Percentiles rank a stretch among this genome's conserved stretches.
phyloP scores from a whole-genome alignment of 2,888 invertebrate species.

The Danaus chrysippus region DNA sequence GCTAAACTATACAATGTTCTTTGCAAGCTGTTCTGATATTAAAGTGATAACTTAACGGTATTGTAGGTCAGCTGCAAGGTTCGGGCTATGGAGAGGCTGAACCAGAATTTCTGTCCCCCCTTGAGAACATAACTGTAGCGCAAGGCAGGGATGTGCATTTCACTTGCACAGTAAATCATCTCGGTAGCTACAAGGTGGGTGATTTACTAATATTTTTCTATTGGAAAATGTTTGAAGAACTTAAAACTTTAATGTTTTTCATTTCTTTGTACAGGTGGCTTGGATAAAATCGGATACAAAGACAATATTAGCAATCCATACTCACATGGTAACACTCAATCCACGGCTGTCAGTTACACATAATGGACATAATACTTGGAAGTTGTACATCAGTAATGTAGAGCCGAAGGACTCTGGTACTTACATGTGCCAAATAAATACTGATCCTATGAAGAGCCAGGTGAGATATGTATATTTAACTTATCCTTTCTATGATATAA shows the following conservation, averaged over 20 bases:
- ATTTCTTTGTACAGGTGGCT: conserved; percentile 82
- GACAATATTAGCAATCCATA: conserved; percentile 92
- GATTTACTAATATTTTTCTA: not conserved
- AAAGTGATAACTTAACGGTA: conserved; percentile 37
- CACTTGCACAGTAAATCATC: conserved; percentile 93
- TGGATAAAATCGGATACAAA: conserved; percentile 96
- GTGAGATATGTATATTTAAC: conserved; percentile 67
- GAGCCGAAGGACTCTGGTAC: conserved; percentile 94
- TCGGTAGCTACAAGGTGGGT: conserved; percentile 89
- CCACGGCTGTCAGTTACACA: conserved; percentile 90
- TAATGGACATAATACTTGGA: conserved; percentile 96
- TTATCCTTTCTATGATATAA: not conserved
- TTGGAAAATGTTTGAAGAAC: not conserved
- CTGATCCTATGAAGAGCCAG: conserved; percentile 93
- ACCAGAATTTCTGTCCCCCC: conserved; percentile 90
- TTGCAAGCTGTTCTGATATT: conserved; percentile 36
- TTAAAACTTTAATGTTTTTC: not conserved
- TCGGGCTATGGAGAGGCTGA: conserved; percentile 69
- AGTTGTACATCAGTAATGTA: conserved; percentile 91
- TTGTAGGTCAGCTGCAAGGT: conserved; percentile 34
- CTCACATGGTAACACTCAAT: conserved; percentile 93
- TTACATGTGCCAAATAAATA: conserved; percentile 97
- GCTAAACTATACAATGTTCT: conserved; percentile 33
- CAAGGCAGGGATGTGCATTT: conserved; percentile 93
- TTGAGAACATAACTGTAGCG: conserved; percentile 91